A percentile compares a stretch with the other conserved stretches of the same genome.
Evolutionary conservation across 2,113 vertebrate species (phyloP).

Genomic region (Ranitomeya variabilis): DNA sequence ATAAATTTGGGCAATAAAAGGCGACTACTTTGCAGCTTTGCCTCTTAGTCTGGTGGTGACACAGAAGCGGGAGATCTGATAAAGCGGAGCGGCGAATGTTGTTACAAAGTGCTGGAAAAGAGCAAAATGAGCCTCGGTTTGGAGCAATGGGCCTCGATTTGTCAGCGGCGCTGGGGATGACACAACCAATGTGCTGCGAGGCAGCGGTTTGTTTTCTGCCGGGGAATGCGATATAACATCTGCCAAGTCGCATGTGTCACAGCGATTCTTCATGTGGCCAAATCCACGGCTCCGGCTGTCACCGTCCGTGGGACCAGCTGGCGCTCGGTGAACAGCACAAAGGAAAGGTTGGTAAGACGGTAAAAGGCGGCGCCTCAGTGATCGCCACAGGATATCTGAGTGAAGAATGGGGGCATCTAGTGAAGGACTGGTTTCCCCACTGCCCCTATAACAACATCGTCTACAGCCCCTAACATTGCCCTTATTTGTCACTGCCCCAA

Average conservation of each 20-base stretch:
- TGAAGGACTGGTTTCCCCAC: too few relatives aligned
- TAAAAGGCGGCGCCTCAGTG: not conserved
- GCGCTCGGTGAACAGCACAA: not conserved
- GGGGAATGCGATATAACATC: not conserved
- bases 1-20: conserved; percentile 63
- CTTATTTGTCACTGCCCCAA: too few relatives aligned
- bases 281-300: not conserved
- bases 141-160: conserved; percentile 41
- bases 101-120: conserved; percentile 52
- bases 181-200: conserved; percentile 29
- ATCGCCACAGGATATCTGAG: not conserved
- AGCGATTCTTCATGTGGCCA: not conserved
- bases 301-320: not conserved
- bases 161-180: conserved; percentile 28
- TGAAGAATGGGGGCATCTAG: too few relatives aligned
- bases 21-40: conserved; percentile 49
- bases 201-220: conserved; percentile 30
- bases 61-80: conserved; percentile 57
- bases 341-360: not conserved
- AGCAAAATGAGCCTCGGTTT: conserved; percentile 44
- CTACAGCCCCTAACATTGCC: too few relatives aligned
- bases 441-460: too few relatives aligned
- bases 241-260: not conserved
- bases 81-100: conserved; percentile 28
- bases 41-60: conserved; percentile 60